Evolutionary conservation across 30 jellyfish, hydroid and myxozoan genomes (phyloP).

Genomic region (Hydractinia echinata): DNA sequence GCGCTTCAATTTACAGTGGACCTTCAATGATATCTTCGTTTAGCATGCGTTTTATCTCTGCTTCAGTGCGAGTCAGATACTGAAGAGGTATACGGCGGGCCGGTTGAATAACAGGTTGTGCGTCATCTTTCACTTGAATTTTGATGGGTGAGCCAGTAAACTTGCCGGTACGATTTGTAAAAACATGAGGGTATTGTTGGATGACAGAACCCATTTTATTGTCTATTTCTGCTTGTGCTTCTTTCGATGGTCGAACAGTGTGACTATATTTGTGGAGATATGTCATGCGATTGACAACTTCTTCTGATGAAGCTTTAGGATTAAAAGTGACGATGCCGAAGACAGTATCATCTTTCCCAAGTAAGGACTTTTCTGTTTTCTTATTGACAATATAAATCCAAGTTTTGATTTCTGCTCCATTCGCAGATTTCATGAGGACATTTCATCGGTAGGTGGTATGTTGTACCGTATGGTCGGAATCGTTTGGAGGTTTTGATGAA

Average conservation of each 20-base stretch:
- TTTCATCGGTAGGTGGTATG: not conserved
- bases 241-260: not conserved
- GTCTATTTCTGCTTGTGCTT: not conserved
- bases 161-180: not conserved
- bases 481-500: slow-evolving; percentile 6
- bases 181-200: not conserved
- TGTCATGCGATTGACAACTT: not conserved
- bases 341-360: not conserved
- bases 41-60: not conserved
- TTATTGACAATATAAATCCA: not conserved
- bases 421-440: not conserved
- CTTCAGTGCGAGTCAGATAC: not conserved
- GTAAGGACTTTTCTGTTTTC: not conserved
- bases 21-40: not conserved
- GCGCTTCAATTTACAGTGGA: not conserved
- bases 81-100: not conserved
- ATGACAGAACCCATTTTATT: not conserved
- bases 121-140: not conserved
- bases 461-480: slow-evolving; percentile 15
- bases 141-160: not conserved
- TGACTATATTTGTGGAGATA: not conserved
- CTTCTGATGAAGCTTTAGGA: not conserved
- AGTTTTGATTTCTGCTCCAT: not conserved
- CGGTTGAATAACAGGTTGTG: not conserved
- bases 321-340: not conserved